These are phyloP conservation scores for Crotophaga sulcirostris DNA, from an alignment of 2,113 vertebrate species.

Conservation along the genomic window DNA sequence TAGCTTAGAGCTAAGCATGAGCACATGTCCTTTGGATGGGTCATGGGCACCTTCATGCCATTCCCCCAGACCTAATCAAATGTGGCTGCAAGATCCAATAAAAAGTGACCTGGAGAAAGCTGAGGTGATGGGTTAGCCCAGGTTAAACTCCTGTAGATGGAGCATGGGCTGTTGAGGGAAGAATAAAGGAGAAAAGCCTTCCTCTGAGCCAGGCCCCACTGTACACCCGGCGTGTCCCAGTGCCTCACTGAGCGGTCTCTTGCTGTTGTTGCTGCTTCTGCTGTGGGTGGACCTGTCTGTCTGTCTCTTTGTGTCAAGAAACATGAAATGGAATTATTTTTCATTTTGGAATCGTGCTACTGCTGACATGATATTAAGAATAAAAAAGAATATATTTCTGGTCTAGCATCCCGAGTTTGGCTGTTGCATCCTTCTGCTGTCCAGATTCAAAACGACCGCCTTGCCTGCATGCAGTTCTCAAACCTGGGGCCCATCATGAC, in stretches of 20 bases:
- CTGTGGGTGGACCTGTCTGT: conserved; percentile 53
- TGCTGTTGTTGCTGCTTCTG: conserved; percentile 35
- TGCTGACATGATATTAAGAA: conserved; percentile 61
- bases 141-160: not conserved
- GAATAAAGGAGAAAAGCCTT: not conserved
- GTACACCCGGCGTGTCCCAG: not conserved
- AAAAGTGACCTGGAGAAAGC: not conserved
- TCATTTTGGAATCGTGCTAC: conserved; percentile 60
- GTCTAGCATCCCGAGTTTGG: conserved; percentile 51
- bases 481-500: not conserved
- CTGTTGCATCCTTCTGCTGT: conserved; percentile 2
- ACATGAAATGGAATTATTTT: conserved; percentile 55
- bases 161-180: not conserved
- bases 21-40: not conserved
- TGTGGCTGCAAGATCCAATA: not conserved
- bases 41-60: not conserved
- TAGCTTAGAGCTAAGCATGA: not conserved
- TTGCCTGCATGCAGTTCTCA: not conserved
- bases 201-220: not conserved
- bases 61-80: not conserved
- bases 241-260: not conserved
- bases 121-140: not conserved
- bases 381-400: conserved; percentile 69
- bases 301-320: conserved; percentile 50
- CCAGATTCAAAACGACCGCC: not conserved